Base-by-base conservation (phyloP, 2,888 invertebrate genomes). In the Protula sp. region DNA sequence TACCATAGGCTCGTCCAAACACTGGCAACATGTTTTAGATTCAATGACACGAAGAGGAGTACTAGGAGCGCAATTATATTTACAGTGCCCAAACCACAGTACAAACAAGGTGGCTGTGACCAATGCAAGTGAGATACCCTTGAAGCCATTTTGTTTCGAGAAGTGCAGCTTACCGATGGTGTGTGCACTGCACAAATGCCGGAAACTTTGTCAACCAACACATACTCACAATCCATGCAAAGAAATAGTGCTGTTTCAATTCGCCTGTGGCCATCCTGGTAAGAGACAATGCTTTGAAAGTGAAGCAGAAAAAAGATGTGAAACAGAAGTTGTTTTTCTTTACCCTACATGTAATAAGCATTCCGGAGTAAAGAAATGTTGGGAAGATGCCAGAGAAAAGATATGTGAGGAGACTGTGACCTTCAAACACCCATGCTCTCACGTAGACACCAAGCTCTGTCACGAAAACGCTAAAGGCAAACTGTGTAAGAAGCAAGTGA, bases 41-140 rank as follows among this genome's bases (percentile, higher is more conserved):
- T 50, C 28, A 2, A n/a, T 59, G 30, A 22, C 26, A 28, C 30
- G 1, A 3, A 28, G 28, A 26, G 19, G 38, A n/a, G 47, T 28
- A 1, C 29, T 51, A 1, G 63, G 51, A 3, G 9, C 26, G 4
- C 22, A 30, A 24, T 47, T 63, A 14, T 29, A 26, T 2, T 19
- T 63, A 14, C 29, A 47, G 3, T 63, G 63, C n/a, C 57, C 63
- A 24, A 24, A 48, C n/a, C 63, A 63, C 30, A 47, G 29, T 19
- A 27, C 24, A n/a, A 28, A 24, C 24, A 60, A 38, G 30, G 51
- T 57, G 19, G 19, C 14, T 5, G 60, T 45, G n/a, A 26, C 28
- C 24, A 52, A 19, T 28, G 57, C 53, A 45, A 53, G 28, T 19
- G 59, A 58, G 3, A 61, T 62, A 22, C 60, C 58, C 14, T 38